Evolutionary conservation across 2,797 vertebrate genomes (phyloP).

Genomic region (Bovichtus diacanthus): DNA sequence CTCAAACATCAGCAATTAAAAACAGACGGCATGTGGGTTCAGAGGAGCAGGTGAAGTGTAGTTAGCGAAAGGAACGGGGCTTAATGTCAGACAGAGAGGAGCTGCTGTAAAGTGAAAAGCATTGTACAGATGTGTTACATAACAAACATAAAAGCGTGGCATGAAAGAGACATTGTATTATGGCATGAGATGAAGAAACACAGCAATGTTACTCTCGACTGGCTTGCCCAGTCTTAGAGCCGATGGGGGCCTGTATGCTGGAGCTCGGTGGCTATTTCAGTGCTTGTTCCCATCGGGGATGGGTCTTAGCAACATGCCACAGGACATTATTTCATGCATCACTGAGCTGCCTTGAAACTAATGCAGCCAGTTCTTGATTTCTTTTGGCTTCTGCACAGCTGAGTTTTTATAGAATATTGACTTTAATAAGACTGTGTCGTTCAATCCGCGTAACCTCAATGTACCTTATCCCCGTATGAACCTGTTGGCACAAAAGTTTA

Average conservation of each 20-base stretch:
- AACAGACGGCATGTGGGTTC: constrained; percentile 32
- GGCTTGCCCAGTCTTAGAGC: constrained; percentile 47
- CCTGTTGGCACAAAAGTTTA: constrained; percentile 12
- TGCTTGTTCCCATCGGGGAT: constrained; percentile 77
- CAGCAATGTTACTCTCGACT: constrained; percentile 18
- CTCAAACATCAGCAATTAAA: constrained; percentile 50
- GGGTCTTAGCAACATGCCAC: constrained; percentile 83
- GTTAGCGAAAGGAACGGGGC: neutral
- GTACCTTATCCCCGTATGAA: constrained; percentile 11
- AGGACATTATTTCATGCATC: constrained; percentile 92
- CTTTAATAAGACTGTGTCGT: constrained; percentile 30
- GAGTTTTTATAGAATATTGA: constrained; percentile 49
- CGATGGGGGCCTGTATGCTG: constrained; percentile 44
- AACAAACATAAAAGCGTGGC: constrained; percentile 35
- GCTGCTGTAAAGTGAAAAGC: constrained; percentile 27
- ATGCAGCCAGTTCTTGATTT: constrained; percentile 84
- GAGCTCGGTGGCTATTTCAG: constrained; percentile 75
- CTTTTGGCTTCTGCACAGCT: constrained; percentile 58
- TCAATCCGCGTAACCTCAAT: constrained; percentile 5
- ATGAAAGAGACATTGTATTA: constrained; percentile 42
- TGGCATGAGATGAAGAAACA: constrained; percentile 38
- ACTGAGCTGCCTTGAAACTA: constrained; percentile 87
- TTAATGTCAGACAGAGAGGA: constrained; percentile 15
- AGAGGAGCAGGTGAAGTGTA: constrained; percentile 2
- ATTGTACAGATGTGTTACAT: constrained; percentile 37